Evolutionary conservation across 2,888 invertebrate species (phyloP), one percentile per base, ranked within the genome.

Genomic region (Papilio gigon): DNA sequence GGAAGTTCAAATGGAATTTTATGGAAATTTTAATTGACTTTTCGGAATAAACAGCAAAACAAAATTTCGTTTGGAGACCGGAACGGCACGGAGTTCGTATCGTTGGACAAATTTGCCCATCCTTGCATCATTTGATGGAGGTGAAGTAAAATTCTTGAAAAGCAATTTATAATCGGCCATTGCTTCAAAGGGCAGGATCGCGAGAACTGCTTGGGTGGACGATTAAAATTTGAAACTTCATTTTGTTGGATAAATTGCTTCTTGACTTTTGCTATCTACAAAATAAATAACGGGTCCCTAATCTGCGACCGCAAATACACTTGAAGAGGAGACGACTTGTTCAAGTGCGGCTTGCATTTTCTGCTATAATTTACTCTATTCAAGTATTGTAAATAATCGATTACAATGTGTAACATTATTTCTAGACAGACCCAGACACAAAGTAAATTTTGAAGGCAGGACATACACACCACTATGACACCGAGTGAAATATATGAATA

Each of bases 141-240:
- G 77, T 73, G 73, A 74, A 76, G 75, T 73, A 76, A 82, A 84
- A 84, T 86, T 84, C 83, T 80, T 73, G 78, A 84, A 89, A 89
- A 88, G 84, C 87, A 88, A 90, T 90, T 89, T 88, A 81, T 80
- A 83, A 86, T 85, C 84, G 86, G 83, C 81, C 83, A 81, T 80
- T 77, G 79, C 82, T 83, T 87, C 88, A 88, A 89, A 89, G 88
- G 80, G 81, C 80, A 78, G 78, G 81, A 81, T 85, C 82, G 81
- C 78, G 81, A 76, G 80, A 83, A 80, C 76, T 80, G 80, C 79
- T 80, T 77, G 80, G 81, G 80, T 80, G 79, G 79, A 82, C 84
- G 86, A 88, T 90, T 89, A 89, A 89, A 90, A 89, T 90, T 89
- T 85, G 83, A 88, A 90, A 90, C 84, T 90, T 90, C 84, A 86